Evolutionary conservation across 1,140 invertebrate species (phyloP).

Genomic region (Thrips palmi): DNA sequence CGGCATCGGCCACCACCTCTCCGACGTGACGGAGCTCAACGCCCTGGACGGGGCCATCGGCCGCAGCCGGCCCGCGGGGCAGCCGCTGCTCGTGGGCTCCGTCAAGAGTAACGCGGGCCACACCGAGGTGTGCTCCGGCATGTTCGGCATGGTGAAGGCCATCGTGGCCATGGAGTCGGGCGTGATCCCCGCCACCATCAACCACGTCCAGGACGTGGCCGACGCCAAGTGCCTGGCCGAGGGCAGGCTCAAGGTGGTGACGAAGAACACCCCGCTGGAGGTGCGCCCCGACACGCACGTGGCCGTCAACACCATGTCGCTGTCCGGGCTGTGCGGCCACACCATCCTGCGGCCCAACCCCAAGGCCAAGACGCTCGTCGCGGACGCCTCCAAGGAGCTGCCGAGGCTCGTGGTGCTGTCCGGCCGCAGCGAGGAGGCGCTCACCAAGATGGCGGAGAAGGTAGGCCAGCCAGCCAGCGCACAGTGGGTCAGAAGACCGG

Average conservation of each 20-base stretch:
- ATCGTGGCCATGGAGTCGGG: conserved; percentile 34
- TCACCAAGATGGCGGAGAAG: too few species aligned
- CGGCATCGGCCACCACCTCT: conserved; percentile 12
- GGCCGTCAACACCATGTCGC: conserved; percentile 46
- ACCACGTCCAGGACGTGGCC: conserved; percentile 37
- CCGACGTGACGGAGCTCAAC: conserved; percentile 15
- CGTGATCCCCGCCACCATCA: conserved; percentile 42
- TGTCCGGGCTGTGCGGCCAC: conserved; percentile 45
- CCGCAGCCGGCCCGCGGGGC: conserved; percentile 13
- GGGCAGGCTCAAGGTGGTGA: conserved; percentile 37
- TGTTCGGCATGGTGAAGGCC: conserved; percentile 35
- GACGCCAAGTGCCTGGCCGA: conserved; percentile 36
- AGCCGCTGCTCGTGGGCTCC: conserved; percentile 50
- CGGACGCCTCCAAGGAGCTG: neutral
- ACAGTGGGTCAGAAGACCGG: too few species aligned
- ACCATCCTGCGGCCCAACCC: conserved; percentile 29
- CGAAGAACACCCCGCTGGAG: conserved; percentile 24
- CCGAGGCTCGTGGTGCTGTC: conserved; percentile 38
- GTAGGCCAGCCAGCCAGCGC: too few species aligned
- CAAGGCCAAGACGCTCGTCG: neutral
- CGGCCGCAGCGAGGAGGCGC: conserved; percentile 46
- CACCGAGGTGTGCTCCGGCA: conserved; percentile 43
- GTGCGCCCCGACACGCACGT: too few species aligned
- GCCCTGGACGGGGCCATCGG: conserved; percentile 14
- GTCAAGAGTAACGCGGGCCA: conserved; percentile 65